A percentile compares a stretch with the other conserved stretches of the same genome.
phyloP scores from a whole-genome alignment of 2,888 invertebrate genomes.

The Rotaria sp. region DNA sequence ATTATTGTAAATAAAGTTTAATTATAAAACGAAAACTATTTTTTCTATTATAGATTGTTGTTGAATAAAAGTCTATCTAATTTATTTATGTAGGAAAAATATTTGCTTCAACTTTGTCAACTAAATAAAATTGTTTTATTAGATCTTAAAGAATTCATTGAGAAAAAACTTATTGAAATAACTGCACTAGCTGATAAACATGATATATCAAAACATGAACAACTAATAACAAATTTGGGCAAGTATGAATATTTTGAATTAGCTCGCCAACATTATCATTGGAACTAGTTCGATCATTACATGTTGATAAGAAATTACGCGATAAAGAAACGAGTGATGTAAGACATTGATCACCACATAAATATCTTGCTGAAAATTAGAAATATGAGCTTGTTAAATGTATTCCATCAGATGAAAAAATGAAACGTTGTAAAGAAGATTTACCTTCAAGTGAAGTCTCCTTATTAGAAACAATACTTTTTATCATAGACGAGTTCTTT shows the following conservation, averaged over 20 bases:
- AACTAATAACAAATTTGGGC: background rate
- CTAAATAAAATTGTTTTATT: background rate
- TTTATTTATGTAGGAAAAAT: background rate
- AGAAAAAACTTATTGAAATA: background rate
- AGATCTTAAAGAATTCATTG: background rate
- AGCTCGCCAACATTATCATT: conserved; percentile 1
- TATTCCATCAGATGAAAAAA: background rate
- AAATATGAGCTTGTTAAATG: background rate
- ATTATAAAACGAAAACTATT: too few relatives aligned
- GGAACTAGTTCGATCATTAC: background rate
- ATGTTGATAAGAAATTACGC: background rate
- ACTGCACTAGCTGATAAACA: background rate
- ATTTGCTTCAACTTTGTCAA: background rate
- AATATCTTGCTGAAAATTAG: background rate
- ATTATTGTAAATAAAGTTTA: too few relatives aligned
- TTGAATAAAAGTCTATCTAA: too few relatives aligned
- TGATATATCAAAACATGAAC: conserved; percentile 9
- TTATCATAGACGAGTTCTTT: background rate
- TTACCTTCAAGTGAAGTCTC: background rate
- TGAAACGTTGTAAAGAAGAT: background rate
- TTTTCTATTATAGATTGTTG: too few relatives aligned
- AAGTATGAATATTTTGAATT: background rate
- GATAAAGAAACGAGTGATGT: conserved; percentile 1
- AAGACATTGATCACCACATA: background rate
- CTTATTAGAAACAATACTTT: background rate